Evolutionary conservation across 2,888 invertebrate genomes (phyloP), one percentile per base, ranked within the genome.

Genomic region (Trilocha varians): DNA sequence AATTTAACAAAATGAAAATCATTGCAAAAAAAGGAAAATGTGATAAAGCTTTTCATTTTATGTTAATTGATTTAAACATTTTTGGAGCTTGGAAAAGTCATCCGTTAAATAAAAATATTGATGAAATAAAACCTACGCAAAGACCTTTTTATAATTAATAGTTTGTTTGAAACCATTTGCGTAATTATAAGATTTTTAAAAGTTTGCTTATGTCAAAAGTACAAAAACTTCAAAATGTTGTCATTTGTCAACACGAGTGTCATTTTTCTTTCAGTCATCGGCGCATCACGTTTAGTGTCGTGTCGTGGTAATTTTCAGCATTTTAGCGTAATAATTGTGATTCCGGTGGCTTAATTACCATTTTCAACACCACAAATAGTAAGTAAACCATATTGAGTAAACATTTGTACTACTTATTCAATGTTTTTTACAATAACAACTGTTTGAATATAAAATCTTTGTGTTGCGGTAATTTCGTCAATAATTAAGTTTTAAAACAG

Each of bases 401-500:
- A 25, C 11, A 25, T 25, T 25, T 3, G 5, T 25, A 25, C 25
- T 9, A 9, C 11, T 2, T 9, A 25, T 9, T 25, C 25, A 9
- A 9, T 25, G 8, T 25, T 25, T 25, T 25, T 25, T 9, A 25
- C 25, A 25, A 6, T 9, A 11, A 25, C 11, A 25, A 5, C 25
- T 25, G 25, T 25, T 25, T 6, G 11, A 25, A 4, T 9, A 11
- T 25, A 6, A 9, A 33, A 17, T 16, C 38, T 14, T 47, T 13
- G 13, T 47, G 47, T 49, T 41, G 45, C 52, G 48, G 39, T 54
- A 49, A 53, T 51, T 55, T 63, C 52, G 55, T 53, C 56, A 53
- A 49, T 61, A 63, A 62, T 65, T 69, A 59, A 52, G 57, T 48
- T 57, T 55, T 47, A 47, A 68, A 74, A 77, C 76, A 51, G 65